A percentile compares a stretch with the other conserved stretches of the same genome.
phyloP scores from a whole-genome alignment of 2,888 invertebrate genomes.

The Dermolepida albohirtum region DNA sequence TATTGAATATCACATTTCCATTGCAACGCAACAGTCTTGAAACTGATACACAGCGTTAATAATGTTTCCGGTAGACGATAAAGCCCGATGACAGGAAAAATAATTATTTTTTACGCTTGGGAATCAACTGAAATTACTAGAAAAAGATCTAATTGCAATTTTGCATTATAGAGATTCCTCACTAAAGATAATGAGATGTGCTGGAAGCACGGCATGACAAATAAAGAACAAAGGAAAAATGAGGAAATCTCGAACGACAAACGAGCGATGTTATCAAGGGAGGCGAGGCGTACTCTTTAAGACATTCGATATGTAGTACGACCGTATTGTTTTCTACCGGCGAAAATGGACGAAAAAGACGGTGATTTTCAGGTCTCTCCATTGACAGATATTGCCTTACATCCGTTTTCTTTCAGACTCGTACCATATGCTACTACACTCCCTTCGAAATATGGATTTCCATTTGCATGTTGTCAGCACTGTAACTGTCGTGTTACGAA shows the following conservation, averaged over 20 bases:
- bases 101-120: constrained; percentile 13
- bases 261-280: constrained; percentile 21
- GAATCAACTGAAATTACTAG: constrained; percentile 6
- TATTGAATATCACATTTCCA: too few species aligned
- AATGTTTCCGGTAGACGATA: constrained; percentile 1
- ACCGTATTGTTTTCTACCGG: constrained; percentile 35
- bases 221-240: constrained; percentile 13
- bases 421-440: neutral
- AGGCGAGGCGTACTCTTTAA: constrained; percentile 5
- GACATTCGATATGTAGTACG: constrained; percentile 26
- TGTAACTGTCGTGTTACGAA: constrained; percentile 15
- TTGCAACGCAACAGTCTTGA: neutral
- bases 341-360: constrained; percentile 33
- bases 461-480: constrained; percentile 28
- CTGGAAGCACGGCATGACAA: constrained; percentile 3
- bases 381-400: constrained; percentile 39
- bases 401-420: constrained; percentile 21
- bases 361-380: constrained; percentile 30
- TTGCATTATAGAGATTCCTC: constrained; percentile 12
- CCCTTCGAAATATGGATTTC: constrained; percentile 23
- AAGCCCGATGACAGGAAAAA: constrained; percentile 14
- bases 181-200: constrained; percentile 20
- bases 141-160: constrained; percentile 28
- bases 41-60: neutral
- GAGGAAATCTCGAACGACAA: constrained; percentile 14